A percentile compares a stretch with the other conserved stretches of the same genome.
Evolutionary conservation across 2,888 invertebrate species (phyloP).

Genomic region (Pammene aurita): DNA sequence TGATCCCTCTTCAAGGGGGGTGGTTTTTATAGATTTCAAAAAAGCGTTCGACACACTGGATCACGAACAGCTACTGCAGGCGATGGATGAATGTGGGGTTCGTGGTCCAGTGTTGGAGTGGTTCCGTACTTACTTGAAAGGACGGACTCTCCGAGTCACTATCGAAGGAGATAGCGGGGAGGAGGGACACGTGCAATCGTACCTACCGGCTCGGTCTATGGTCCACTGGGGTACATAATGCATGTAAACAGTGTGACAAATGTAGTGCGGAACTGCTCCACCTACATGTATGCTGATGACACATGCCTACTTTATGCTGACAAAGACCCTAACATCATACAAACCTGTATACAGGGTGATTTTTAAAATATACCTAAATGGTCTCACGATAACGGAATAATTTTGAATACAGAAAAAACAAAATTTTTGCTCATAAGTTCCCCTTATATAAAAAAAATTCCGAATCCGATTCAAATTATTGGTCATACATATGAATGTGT

Average conservation of each 20-base stretch:
- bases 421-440: too few relatives aligned
- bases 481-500: constrained; percentile 40
- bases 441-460: constrained; percentile 32
- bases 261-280: too few relatives aligned
- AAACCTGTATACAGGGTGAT: constrained; percentile 24
- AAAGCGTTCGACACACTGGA: constrained; percentile 1
- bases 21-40: neutral
- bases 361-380: constrained; percentile 39
- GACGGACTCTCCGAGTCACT: too few relatives aligned
- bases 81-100: neutral
- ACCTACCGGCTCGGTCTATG: too few relatives aligned
- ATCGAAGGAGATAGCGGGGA: too few relatives aligned
- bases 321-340: neutral
- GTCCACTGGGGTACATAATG: neutral
- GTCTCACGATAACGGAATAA: constrained; percentile 44
- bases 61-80: too few relatives aligned
- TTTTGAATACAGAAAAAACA: too few relatives aligned
- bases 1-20: neutral
- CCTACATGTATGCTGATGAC: too few relatives aligned
- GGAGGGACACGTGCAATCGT: too few relatives aligned
- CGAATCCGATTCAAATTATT: constrained; percentile 19
- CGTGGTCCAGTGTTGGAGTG: neutral
- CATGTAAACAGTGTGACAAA: too few relatives aligned
- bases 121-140: too few relatives aligned
- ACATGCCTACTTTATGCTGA: neutral